These are phyloP conservation scores for Drosophila rhopaloa DNA, from an alignment of 1,140 invertebrate genomes.

Conservation along the genomic window DNA sequence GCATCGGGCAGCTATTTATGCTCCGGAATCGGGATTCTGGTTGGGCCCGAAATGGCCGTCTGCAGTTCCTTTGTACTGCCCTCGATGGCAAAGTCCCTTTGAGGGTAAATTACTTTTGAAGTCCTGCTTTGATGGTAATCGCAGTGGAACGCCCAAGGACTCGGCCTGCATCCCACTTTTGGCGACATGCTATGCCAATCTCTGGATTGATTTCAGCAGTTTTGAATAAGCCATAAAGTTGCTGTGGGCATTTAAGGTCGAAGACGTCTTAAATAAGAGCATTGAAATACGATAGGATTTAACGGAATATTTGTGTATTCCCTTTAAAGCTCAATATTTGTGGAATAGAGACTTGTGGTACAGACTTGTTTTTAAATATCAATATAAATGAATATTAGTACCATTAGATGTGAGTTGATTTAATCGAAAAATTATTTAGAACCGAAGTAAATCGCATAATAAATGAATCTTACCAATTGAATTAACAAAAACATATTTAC, in stretches of 20 bases:
- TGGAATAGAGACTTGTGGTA: too few relatives aligned
- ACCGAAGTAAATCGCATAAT: too few relatives aligned
- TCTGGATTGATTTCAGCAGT: slow-evolving; percentile 1
- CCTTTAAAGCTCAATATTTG: too few relatives aligned
- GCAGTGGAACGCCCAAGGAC: slow-evolving; percentile 2
- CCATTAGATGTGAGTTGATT: too few relatives aligned
- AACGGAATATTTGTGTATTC: too few relatives aligned
- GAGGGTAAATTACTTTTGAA: slow-evolving; percentile 41
- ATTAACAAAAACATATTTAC: too few relatives aligned
- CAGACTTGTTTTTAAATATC: too few relatives aligned
- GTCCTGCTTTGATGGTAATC: slow-evolving; percentile 23
- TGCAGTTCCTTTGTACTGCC: slow-evolving; percentile 13
- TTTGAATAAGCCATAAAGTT: neutral
- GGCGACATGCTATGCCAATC: slow-evolving; percentile 10
- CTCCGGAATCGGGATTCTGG: slow-evolving; percentile 12
- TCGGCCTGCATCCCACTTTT: slow-evolving; percentile 13
- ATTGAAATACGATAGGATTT: too few relatives aligned
- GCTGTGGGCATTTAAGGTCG: too few relatives aligned
- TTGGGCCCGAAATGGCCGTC: slow-evolving; percentile 32
- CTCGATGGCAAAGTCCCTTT: slow-evolving; percentile 12
- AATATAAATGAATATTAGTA: too few relatives aligned
- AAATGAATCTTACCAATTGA: too few relatives aligned
- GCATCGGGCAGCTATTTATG: slow-evolving; percentile 63
- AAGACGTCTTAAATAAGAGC: neutral
- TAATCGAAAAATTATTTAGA: too few relatives aligned